These are phyloP conservation scores for Epirrhoe alternata DNA, from an alignment of 2,888 invertebrate species.

Conservation along the genomic window DNA sequence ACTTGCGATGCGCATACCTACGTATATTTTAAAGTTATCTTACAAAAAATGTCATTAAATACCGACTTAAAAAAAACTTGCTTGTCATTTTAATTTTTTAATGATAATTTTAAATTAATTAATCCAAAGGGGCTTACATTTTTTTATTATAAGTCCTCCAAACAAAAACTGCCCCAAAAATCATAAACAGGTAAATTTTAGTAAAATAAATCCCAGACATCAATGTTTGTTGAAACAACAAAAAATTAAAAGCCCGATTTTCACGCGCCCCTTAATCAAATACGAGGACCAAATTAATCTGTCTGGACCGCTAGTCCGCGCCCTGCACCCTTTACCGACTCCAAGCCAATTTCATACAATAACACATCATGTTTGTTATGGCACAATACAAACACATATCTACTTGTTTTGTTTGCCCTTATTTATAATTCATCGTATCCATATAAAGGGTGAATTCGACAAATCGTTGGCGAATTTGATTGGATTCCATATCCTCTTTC, in stretches of 20 bases:
- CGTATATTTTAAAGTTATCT: no score
- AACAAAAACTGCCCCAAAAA: conserved; percentile 7
- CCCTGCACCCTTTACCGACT: conserved; percentile 49
- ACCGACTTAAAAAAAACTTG: no score
- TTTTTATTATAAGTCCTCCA: conserved; percentile 1
- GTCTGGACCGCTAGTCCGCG: conserved; percentile 48
- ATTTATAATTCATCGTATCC: conserved; percentile 71
- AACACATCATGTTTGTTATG: conserved; percentile 68
- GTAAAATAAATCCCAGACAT: conserved; percentile 28
- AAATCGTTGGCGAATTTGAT: conserved; percentile 66
- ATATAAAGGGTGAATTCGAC: conserved; percentile 60
- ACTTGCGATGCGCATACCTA: no score
- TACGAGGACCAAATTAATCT: conserved; percentile 67
- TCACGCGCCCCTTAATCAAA: conserved; percentile 49
- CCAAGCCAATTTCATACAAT: conserved; percentile 75
- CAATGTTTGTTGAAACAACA: conserved; percentile 40
- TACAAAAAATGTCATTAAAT: no score
- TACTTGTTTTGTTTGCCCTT: conserved; percentile 63
- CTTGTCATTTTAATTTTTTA: no score
- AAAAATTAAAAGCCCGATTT: conserved; percentile 44
- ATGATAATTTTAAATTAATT: neutral
- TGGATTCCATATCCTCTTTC: conserved; percentile 68
- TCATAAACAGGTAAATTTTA: conserved; percentile 19
- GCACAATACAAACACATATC: conserved; percentile 61
- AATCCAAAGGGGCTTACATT: neutral